A percentile compares a stretch with the other conserved stretches of the same genome.
Evolutionary conservation across 2,888 invertebrate genomes (phyloP).

Genomic region (Sepiola atlantica): DNA sequence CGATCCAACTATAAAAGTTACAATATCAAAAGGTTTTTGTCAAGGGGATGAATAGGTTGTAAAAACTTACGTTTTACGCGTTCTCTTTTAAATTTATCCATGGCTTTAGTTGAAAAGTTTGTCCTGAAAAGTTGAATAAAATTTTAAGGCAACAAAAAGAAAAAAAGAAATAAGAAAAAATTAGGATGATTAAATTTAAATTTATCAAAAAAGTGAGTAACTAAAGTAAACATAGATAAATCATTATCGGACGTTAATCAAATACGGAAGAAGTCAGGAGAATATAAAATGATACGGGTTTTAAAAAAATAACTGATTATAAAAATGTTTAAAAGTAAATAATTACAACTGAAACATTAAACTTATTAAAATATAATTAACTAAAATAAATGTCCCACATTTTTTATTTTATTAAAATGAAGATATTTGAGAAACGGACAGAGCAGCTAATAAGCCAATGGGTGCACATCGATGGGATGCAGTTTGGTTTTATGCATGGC

Average conservation of each 20-base stretch:
- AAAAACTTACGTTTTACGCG: constrained; percentile 61
- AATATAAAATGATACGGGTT: too few relatives aligned
- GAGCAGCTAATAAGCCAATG: too few relatives aligned
- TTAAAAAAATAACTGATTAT: neutral
- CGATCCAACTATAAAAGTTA: neutral
- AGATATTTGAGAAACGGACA: too few relatives aligned
- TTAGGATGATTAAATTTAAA: too few relatives aligned
- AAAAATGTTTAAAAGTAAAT: neutral
- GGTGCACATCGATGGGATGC: too few relatives aligned
- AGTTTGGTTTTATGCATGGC: too few relatives aligned
- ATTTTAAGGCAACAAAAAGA: neutral
- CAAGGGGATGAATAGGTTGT: neutral
- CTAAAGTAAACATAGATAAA: neutral
- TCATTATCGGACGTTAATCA: neutral
- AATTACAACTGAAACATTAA: neutral
- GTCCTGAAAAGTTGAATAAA: constrained; percentile 65
- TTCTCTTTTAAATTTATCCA: constrained; percentile 71
- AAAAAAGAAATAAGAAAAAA: neutral
- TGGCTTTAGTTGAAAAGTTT: constrained; percentile 72
- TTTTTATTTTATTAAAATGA: too few relatives aligned
- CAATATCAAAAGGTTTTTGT: neutral
- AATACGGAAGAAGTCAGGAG: too few relatives aligned
- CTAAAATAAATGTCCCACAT: neutral
- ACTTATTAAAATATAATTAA: neutral
- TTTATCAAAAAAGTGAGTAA: neutral